phyloP scores from a whole-genome alignment of 1,140 invertebrate genomes.

The Brachionus plicatilis region DNA sequence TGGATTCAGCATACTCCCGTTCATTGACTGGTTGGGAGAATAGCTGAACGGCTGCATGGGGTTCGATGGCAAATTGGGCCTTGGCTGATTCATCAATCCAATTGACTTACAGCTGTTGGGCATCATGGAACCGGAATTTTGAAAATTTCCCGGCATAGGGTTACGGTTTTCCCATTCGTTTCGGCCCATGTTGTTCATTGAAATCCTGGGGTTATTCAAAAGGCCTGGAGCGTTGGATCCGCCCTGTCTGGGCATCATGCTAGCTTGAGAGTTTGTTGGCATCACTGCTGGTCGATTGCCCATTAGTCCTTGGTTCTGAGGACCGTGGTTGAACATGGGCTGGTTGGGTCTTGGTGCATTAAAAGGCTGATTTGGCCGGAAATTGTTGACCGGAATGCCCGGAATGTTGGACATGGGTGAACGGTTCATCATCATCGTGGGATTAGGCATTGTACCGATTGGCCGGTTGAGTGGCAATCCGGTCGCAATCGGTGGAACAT shows the following conservation, averaged over 20 bases:
- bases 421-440: constrained; percentile 50
- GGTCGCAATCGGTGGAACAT: background rate
- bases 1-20: background rate
- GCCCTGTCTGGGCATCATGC: constrained; percentile 42
- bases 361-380: constrained; percentile 15
- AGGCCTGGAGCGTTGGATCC: constrained; percentile 61
- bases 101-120: background rate
- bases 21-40: background rate
- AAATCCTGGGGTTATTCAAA: constrained; percentile 55
- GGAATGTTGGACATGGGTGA: constrained; percentile 14
- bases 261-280: constrained; percentile 40
- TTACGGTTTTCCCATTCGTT: constrained; percentile 67
- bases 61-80: background rate
- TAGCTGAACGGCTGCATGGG: background rate
- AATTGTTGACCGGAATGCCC: background rate
- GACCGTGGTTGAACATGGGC: constrained; percentile 49
- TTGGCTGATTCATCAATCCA: constrained; percentile 6
- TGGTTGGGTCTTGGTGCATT: constrained; percentile 51
- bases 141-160: constrained; percentile 41
- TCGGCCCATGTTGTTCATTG: constrained; percentile 58
- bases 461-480: constrained; percentile 57
- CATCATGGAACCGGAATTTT: background rate
- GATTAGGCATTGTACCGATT: constrained; percentile 62
- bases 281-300: constrained; percentile 59
- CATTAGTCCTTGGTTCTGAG: constrained; percentile 46